phyloP scores from a whole-genome alignment of 2,113 vertebrate genomes.

The Vulpes ferrilata region DNA sequence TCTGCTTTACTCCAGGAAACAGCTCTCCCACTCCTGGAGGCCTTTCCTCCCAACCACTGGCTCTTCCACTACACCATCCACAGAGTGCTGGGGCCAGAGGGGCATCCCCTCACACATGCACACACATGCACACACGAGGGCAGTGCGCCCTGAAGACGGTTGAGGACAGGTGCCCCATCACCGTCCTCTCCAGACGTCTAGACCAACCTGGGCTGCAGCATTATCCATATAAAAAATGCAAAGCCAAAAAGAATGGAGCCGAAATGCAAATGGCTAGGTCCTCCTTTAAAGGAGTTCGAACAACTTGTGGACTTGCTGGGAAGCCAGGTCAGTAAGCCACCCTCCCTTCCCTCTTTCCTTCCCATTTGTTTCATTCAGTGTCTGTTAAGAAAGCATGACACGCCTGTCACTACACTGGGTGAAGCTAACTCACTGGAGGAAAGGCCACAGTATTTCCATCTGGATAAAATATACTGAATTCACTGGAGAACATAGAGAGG shows the following conservation, averaged over 20 bases:
- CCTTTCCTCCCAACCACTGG: too few species aligned
- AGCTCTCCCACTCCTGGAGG: neutral
- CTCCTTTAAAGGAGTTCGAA: neutral
- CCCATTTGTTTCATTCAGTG: neutral
- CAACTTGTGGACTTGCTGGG: neutral
- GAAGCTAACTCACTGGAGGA: neutral
- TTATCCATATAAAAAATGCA: neutral
- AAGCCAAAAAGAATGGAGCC: neutral
- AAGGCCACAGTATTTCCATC: neutral
- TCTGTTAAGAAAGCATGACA: neutral
- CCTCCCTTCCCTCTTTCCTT: too few species aligned
- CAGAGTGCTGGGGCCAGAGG: neutral
- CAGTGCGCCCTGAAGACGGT: too few species aligned
- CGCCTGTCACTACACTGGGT: neutral
- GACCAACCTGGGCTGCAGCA: accelerated
- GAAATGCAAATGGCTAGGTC: neutral
- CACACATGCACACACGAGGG: too few species aligned
- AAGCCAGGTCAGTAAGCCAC: neutral
- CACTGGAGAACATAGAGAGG: neutral
- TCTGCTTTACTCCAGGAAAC: neutral
- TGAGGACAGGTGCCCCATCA: accelerated
- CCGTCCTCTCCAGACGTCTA: accelerated
- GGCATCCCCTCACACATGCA: too few species aligned
- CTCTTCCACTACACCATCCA: neutral
- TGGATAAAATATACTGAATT: neutral